Base-by-base conservation (phyloP, 2,797 vertebrate species). In the Xyrichtys novacula region DNA sequence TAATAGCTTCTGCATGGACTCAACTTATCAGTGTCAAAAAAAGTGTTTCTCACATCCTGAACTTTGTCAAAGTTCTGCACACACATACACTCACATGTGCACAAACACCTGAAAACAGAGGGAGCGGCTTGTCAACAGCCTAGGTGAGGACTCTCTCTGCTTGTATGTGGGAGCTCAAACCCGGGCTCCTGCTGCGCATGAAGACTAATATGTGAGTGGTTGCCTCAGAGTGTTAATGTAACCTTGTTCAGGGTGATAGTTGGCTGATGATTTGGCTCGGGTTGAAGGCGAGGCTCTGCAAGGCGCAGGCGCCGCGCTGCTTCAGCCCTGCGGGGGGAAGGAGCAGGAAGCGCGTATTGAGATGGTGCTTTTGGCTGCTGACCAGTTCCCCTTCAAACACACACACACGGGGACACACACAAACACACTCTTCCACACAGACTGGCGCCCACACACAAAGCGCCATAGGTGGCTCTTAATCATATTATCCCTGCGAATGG, bases 361-460 rank as follows among this genome's bases (percentile, higher is more conserved):
- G 65, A 90, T 89, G 83, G 72, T 61, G 61, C 60, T 77, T 74
- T 88, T 93, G 91, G 89, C 91, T 73, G 60, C 40, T 68, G 78
- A 90, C 88, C 90, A 92, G 78, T 26, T 70, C 63, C 59, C 34
- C 34, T 50, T 1, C 19, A 40, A 14, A 53, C 28, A 54, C 68
- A 65, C 55, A 53, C 68, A 57, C 50, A 66, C 25, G n/a, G n/a
- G n/a, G n/a, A 54, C 72, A 28, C 55, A 57, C 52, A 25, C 43
- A 17, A 5, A 23, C 22, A 4, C 9, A 3, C 40, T 43, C 40
- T 8, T 19, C 22, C 23, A 63, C 71, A 39, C 54, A 63, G 52
- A 56, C 68, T 44, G 31, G 31, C 38, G 23, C 52, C 50, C 57
- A 28, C 22, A 49, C 19, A 46, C 58, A 71, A 53, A 61, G 46